Base-by-base conservation (phyloP, 2,113 vertebrate species). In the Oryzias melastigma region DNA sequence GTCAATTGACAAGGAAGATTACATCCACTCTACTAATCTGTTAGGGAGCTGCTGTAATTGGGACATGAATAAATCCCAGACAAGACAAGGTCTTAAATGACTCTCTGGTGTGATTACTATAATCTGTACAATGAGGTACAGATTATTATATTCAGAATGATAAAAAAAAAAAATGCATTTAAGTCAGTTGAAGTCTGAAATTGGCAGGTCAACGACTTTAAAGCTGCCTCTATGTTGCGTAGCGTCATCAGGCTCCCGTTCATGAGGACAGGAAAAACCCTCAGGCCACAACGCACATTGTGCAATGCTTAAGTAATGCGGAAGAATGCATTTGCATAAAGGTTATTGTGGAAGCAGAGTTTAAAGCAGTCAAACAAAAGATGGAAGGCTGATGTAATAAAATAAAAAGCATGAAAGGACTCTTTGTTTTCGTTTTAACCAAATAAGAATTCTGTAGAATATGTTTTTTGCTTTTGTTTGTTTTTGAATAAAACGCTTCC, bases 181-280 rank as follows among this genome's bases (percentile, higher is more conserved):
- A 71, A 88, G 88, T 85, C 83, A 85, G 73, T 85, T 83, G 65
- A 73, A 18, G 68, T 22, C 66, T 77, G 84, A 89, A 88, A 66
- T 72, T 62, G 61, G 65, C 75, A 75, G 74, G 77, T 74, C 78
- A 83, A 83, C 68, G 69, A 71, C 75, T 89, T 88, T 88, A 88
- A 62, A 62, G 54, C 67, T 62, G 85, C 83, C 75, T 77, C 64
- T 78, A 71, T 55, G 59, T 64, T 73, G 62, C 83, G 77, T 71
- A 78, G 70, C 63, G 63, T 56, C 47, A 70, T 67, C 66, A 77
- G 25, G 78, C 71, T 62, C 22, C 63, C 53, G 62, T 29, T 56
- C 61, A 69, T 63, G 60, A n/a, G 68, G 72, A 70, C 56, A 51
- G 18, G 59, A 57, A 55, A 69, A 64, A 40, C 50, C 40, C n/a